These are phyloP conservation scores for Drosophila fungiperda DNA, from an alignment of 2,888 invertebrate species.

Conservation along the genomic window DNA sequence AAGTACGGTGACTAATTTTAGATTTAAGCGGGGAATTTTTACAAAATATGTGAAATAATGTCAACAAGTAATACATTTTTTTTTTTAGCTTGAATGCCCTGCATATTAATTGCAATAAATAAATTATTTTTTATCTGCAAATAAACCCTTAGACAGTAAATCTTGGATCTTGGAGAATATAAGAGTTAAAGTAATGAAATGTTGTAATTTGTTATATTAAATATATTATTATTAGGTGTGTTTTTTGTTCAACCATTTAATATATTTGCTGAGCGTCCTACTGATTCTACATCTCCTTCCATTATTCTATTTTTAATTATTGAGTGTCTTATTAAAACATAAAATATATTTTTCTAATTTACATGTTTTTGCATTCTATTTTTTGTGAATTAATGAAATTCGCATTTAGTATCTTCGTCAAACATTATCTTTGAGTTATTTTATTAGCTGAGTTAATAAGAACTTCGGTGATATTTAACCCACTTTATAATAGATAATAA, in stretches of 20 bases:
- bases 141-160: too few species aligned
- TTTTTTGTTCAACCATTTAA: neutral
- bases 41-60: neutral
- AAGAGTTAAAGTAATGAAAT: neutral
- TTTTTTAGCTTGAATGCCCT: neutral
- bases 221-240: neutral
- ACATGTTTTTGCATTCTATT: too few species aligned
- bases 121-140: neutral
- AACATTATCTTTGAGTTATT: neutral
- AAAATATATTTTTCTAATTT: neutral
- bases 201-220: neutral
- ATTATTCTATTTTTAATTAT: too few species aligned
- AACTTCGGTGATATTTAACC: neutral
- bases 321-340: neutral
- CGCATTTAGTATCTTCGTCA: neutral
- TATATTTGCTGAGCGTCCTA: neutral
- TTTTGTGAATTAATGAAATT: neutral
- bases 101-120: neutral
- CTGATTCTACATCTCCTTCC: neutral
- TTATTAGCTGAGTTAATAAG: neutral
- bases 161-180: neutral
- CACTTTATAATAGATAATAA: neutral
- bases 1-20: conserved; percentile 3
- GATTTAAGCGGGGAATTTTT: neutral
- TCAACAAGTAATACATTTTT: neutral